Conservation (phyloP, 1,140 invertebrate species). For the Aphelinus certus region DNA sequence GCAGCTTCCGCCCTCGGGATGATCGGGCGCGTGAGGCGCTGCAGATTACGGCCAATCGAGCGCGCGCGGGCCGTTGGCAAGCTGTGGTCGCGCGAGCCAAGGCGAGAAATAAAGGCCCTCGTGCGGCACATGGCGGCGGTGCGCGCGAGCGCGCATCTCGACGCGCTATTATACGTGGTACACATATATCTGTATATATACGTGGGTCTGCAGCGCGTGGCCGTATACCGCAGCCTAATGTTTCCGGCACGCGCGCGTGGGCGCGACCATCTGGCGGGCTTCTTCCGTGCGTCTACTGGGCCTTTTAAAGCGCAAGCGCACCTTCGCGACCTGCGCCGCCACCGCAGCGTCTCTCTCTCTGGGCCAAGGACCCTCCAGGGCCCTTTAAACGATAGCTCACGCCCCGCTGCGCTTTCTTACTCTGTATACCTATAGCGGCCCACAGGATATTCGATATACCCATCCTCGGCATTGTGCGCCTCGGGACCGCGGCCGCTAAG, state of each 20-base stretch:
- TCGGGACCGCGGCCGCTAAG: neutral
- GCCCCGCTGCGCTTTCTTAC: neutral
- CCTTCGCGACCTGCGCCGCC: constrained; percentile 42
- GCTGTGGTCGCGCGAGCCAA: constrained; percentile 8
- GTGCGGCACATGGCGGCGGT: no score
- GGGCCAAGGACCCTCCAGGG: constrained; percentile 53
- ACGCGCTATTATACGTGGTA: constrained; percentile 54
- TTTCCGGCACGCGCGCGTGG: constrained; percentile 45
- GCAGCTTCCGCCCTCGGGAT: neutral
- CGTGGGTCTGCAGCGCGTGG: no score
- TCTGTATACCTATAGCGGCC: neutral
- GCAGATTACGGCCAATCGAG: constrained; percentile 14
- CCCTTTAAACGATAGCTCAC: constrained; percentile 48
- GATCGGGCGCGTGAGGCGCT: neutral
- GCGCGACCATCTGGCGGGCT: constrained; percentile 47
- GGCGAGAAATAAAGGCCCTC: constrained; percentile 5
- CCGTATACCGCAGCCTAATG: neutral
- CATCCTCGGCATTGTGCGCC: neutral
- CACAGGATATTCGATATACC: neutral
- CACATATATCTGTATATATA: no score
- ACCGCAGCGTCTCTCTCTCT: constrained; percentile 37
- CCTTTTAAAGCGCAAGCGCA: constrained; percentile 53
- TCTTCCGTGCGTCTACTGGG: constrained; percentile 39
- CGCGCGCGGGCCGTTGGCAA: constrained; percentile 12
- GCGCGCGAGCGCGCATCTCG: constrained; percentile 49